Base-by-base conservation (phyloP, 2,888 invertebrate species). In the Chrysina gloriosa region DNA sequence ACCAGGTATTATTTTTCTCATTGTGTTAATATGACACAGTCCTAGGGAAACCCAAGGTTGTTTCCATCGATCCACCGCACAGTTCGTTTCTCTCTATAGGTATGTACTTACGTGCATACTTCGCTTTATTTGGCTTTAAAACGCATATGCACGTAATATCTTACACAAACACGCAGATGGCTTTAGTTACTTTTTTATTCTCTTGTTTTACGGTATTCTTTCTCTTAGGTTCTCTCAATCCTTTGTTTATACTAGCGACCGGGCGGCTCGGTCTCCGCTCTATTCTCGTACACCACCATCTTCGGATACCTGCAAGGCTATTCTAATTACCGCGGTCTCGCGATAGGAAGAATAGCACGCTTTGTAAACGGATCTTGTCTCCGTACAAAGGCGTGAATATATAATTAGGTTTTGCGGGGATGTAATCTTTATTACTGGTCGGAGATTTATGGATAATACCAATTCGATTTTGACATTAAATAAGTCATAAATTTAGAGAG, bases 131-230 rank as follows among this genome's bases (percentile, higher is more conserved):
- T 50, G 27, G 25, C 27, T 50, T 25, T 50, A 11, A 27, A 25
- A 27, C 27, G 29, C 14, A 27, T 27, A 50, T 23, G 50, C 50
- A 3, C 29, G 25, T 50, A 50, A 50, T 11, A 27, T 14, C 27
- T 48, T 48, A 27, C 48, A 48, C 48, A 48, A 25, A 48, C 25
- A 48, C 48, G 48, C 27, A 48, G 48, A 48, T 48, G 48, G 48
- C 48, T 48, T 2, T 11, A 34, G 9, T 34, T 34, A 34, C 7
- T 2, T 9, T 27, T 14, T 11, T 27, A 25, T 50, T 42, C 50
- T 50, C 27, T 27, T 14, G 14, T 6, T 50, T 50, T 50, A 27
- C 11, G 27, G 27, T 6, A 27, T 27, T 25, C 50, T 29, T 50
- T 16, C 29, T 27, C 9, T 25, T 27, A n/a, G 2, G n/a, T 50